phyloP scores from a whole-genome alignment of 2,113 vertebrate genomes.

The Pelecanus crispus region DNA sequence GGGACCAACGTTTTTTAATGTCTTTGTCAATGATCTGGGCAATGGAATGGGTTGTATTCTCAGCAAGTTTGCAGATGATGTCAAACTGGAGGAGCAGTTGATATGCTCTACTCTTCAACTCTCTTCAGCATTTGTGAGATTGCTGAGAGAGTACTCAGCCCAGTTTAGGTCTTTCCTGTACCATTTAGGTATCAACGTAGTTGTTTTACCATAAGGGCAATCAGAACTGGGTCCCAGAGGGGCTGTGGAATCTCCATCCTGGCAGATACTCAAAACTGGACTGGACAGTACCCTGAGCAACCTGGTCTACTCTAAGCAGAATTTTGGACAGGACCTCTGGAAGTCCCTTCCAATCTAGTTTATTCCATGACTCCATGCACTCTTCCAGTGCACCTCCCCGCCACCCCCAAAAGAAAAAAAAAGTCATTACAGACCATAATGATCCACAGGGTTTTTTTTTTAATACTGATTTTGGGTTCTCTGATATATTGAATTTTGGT shows the following conservation, averaged over 20 bases:
- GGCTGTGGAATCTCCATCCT: background rate
- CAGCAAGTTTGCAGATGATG: background rate
- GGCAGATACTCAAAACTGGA: background rate
- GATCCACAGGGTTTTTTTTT: background rate
- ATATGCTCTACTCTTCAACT: background rate
- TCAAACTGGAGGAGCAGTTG: background rate
- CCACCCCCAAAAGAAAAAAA: accelerated
- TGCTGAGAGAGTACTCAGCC: background rate
- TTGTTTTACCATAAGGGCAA: background rate
- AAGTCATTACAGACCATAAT: background rate
- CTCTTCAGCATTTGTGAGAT: background rate
- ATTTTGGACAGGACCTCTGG: background rate
- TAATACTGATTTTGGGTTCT: background rate
- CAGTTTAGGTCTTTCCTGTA: background rate
- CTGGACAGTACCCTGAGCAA: background rate
- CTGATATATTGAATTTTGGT: background rate
- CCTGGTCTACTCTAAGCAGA: background rate
- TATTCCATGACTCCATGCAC: background rate
- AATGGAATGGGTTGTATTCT: background rate
- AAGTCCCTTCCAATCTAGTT: background rate
- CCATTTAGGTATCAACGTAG: background rate
- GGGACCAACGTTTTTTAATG: background rate
- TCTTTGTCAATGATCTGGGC: background rate
- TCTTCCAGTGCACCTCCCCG: background rate
- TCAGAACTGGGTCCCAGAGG: background rate